Conservation (phyloP, 2,113 vertebrate species). For the Bufo bufo region DNA sequence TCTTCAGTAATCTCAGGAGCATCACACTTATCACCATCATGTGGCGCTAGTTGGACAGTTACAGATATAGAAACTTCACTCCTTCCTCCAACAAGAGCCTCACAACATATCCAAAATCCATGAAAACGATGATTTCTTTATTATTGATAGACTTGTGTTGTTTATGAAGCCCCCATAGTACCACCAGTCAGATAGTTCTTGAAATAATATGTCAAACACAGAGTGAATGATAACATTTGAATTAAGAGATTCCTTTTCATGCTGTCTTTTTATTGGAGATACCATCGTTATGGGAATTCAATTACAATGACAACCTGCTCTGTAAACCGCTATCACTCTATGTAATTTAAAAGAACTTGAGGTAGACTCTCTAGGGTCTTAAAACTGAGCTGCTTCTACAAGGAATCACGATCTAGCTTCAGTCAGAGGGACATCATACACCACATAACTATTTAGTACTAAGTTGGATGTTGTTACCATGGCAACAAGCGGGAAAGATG, state of each 20-base stretch:
- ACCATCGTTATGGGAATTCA: slow-evolving; percentile 34
- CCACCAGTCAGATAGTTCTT: slow-evolving; percentile 5
- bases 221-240: slow-evolving; percentile 49
- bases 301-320: slow-evolving; percentile 32
- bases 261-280: slow-evolving; percentile 42
- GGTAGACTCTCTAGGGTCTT: slow-evolving; percentile 1
- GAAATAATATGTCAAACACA: slow-evolving; percentile 41
- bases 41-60: not conserved
- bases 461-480: not conserved
- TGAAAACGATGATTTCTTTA: not conserved
- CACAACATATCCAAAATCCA: not conserved
- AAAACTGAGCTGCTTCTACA: not conserved
- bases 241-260: slow-evolving; percentile 48
- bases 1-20: not conserved
- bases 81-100: not conserved
- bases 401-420: slow-evolving; percentile 3
- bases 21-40: not conserved
- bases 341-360: slow-evolving; percentile 30
- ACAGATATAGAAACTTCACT: not conserved
- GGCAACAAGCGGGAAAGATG: not conserved
- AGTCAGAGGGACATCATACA: not conserved
- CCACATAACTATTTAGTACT: slow-evolving; percentile 14
- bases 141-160: slow-evolving; percentile 11
- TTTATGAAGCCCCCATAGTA: not conserved
- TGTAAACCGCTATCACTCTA: not conserved